phyloP scores from a whole-genome alignment of 2,888 invertebrate genomes.

The Plusia festucae region DNA sequence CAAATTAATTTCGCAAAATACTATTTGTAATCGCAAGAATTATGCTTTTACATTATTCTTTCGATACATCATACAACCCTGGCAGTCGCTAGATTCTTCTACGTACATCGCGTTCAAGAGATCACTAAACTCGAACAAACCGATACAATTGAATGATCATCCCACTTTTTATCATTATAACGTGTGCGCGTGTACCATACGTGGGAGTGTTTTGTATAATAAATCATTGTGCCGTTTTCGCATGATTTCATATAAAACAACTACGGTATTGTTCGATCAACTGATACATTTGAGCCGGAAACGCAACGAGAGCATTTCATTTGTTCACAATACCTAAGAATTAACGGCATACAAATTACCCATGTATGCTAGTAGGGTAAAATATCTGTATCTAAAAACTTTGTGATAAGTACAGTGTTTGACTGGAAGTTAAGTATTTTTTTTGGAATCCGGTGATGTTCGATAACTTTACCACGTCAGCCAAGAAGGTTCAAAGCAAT shows the following conservation, averaged over 20 bases:
- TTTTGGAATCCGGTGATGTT: slow-evolving; percentile 36
- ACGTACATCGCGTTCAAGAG: slow-evolving; percentile 52
- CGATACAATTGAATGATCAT: slow-evolving; percentile 75
- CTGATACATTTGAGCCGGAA: slow-evolving; percentile 66
- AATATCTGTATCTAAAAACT: slow-evolving; percentile 9
- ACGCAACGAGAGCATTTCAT: slow-evolving; percentile 59
- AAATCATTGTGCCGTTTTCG: slow-evolving; percentile 74
- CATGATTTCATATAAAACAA: slow-evolving; percentile 76
- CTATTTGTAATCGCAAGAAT: slow-evolving; percentile 18
- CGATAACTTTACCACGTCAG: slow-evolving; percentile 31
- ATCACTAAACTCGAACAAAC: slow-evolving; percentile 67
- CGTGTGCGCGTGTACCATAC: slow-evolving; percentile 65
- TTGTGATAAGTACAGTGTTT: slow-evolving; percentile 22
- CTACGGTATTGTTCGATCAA: slow-evolving; percentile 69
- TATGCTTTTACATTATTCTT: slow-evolving; percentile 15
- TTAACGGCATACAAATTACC: slow-evolving; percentile 48
- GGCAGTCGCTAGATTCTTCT: slow-evolving; percentile 47
- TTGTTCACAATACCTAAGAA: slow-evolving; percentile 44
- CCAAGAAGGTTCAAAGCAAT: slow-evolving; percentile 45
- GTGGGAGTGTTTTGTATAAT: slow-evolving; percentile 68
- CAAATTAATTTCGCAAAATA: slow-evolving; percentile 14
- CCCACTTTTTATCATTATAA: slow-evolving; percentile 67
- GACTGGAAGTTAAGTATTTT: slow-evolving; percentile 14
- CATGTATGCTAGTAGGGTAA: slow-evolving; percentile 28
- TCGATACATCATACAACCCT: slow-evolving; percentile 51